Percentiles rank a stretch among this genome's conserved stretches.
Evolutionary conservation across 2,797 vertebrate genomes (phyloP).

Genomic region (Diceros bicornis): DNA sequence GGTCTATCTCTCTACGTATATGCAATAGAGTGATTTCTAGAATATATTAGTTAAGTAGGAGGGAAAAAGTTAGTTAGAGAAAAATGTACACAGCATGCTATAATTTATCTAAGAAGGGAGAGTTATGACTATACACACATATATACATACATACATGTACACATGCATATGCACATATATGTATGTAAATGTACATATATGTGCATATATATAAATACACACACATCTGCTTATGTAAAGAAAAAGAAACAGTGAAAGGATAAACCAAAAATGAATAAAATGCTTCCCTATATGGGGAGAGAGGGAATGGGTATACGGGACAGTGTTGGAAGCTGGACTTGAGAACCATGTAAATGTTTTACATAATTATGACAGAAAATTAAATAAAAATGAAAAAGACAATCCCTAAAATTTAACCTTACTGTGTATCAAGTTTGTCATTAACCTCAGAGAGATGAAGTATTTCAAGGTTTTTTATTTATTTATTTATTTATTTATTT

Average conservation of each 20-base stretch:
- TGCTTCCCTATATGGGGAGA: too few relatives aligned
- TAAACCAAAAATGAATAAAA: too few relatives aligned
- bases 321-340: neutral
- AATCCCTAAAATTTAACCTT: neutral
- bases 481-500: too few relatives aligned
- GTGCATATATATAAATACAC: neutral
- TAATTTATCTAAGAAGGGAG: too few relatives aligned
- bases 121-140: neutral
- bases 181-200: neutral
- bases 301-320: too few relatives aligned
- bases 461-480: neutral
- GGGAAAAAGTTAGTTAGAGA: too few relatives aligned
- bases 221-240: neutral
- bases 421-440: neutral
- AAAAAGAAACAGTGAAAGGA: neutral
- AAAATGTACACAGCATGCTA: too few relatives aligned
- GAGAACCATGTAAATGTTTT: neutral
- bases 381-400: neutral
- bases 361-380: constrained; percentile 9
- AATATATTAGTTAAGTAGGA: neutral
- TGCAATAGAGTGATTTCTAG: neutral
- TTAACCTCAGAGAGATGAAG: neutral
- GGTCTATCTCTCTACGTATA: neutral
- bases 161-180: neutral
- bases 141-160: neutral